Conservation (phyloP, 2,888 invertebrate species). For the Troglohyphantes excavatus region DNA sequence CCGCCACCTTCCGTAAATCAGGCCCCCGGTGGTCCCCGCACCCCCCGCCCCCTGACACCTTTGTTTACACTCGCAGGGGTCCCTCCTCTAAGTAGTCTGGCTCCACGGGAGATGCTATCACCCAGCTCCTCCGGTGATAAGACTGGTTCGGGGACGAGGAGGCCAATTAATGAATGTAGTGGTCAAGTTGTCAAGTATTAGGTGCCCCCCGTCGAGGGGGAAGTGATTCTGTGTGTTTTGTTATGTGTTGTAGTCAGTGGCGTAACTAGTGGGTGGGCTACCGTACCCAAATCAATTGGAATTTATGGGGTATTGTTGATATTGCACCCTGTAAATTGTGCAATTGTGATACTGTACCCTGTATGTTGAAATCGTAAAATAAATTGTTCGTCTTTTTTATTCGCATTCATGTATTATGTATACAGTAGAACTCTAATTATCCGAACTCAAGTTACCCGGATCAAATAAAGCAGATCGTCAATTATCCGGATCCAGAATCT, state of each 20-base stretch:
- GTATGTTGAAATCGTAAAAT: too few species aligned
- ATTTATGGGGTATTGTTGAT: too few species aligned
- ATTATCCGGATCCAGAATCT: too few species aligned
- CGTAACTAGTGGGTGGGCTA: neutral
- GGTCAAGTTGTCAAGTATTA: constrained; percentile 64
- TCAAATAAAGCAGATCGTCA: too few species aligned
- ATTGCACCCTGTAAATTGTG: too few species aligned
- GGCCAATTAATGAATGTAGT: constrained; percentile 71
- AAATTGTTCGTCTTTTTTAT: too few species aligned
- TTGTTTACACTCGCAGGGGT: constrained; percentile 68
- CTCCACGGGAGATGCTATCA: constrained; percentile 76
- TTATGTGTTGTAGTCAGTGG: neutral
- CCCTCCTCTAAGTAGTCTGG: constrained; percentile 69
- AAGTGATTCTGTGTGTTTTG: neutral
- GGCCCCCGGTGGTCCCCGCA: constrained; percentile 40
- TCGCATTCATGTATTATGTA: too few species aligned
- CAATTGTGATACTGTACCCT: too few species aligned
- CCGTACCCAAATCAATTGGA: too few species aligned
- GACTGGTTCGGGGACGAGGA: neutral
- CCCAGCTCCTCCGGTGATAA: constrained; percentile 28
- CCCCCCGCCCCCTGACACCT: constrained; percentile 71
- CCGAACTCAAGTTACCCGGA: too few species aligned
- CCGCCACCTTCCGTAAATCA: constrained; percentile 74
- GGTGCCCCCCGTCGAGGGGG: too few species aligned
- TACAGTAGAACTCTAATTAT: too few species aligned